phyloP scores from a whole-genome alignment of 2,797 vertebrate genomes.

The Urocyon cinereoargenteus region DNA sequence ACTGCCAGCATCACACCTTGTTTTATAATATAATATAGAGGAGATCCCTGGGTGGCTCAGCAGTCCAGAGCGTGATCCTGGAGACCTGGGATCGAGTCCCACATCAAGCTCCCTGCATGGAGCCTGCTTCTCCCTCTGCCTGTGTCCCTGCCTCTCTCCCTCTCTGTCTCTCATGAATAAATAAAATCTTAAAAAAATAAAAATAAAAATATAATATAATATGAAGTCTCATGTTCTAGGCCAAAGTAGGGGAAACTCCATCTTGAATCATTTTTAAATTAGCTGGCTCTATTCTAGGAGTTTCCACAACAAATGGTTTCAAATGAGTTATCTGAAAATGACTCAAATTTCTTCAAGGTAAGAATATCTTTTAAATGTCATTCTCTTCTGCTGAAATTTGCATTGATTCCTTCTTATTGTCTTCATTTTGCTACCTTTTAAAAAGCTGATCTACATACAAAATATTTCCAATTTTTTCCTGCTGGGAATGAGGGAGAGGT shows the following conservation, averaged over 20 bases:
- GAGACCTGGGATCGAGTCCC: no score
- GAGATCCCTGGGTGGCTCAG: no score
- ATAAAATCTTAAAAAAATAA: no score
- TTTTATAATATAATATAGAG: background rate
- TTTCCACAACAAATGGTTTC: background rate
- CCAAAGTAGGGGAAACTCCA: background rate
- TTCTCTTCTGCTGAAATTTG: slow-evolving; percentile 8
- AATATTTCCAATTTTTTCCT: background rate
- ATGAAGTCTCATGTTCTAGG: background rate
- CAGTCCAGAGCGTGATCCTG: no score
- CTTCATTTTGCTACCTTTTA: background rate
- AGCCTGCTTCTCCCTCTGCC: no score
- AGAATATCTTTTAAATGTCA: background rate
- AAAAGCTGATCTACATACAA: background rate
- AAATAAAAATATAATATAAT: background rate
- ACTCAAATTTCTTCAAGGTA: background rate
- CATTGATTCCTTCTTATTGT: background rate
- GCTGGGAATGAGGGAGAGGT: background rate
- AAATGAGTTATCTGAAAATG: background rate
- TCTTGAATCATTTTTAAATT: background rate
- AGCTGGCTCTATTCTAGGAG: background rate
- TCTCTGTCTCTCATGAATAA: no score
- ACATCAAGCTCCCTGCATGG: no score
- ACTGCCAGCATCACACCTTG: background rate
- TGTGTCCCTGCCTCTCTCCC: no score